Evolutionary conservation across 2,113 vertebrate genomes (phyloP).

Genomic region (Pseudolaguvia tuberculata): DNA sequence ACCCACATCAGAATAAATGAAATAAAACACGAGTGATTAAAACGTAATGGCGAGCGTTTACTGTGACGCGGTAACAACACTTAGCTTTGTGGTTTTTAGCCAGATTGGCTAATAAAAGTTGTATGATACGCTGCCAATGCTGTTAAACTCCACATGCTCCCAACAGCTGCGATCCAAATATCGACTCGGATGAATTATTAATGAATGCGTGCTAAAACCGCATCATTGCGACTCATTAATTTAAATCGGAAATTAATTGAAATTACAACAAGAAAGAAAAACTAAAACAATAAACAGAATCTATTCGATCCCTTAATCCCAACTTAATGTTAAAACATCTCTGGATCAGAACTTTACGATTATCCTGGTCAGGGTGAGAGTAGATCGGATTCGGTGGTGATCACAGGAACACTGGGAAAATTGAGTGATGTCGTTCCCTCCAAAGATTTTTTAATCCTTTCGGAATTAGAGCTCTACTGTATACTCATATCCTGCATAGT

Average conservation of each 20-base stretch:
- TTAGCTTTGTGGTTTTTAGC: slow-evolving; percentile 6
- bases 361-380: background rate
- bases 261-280: background rate
- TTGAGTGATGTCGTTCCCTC: too few relatives aligned
- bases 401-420: background rate
- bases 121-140: background rate
- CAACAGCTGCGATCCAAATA: background rate
- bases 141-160: background rate
- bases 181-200: slow-evolving; percentile 1
- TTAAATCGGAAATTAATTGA: background rate
- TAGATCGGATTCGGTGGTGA: background rate
- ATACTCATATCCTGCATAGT: too few relatives aligned
- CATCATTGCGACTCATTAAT: background rate
- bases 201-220: background rate
- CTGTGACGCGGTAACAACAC: background rate
- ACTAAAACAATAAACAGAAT: too few relatives aligned
- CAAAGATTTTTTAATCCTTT: too few relatives aligned
- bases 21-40: background rate
- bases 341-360: too few relatives aligned
- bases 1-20: background rate
- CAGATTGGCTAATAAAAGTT: slow-evolving; percentile 1
- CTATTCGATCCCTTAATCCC: too few relatives aligned
- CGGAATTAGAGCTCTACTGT: too few relatives aligned
- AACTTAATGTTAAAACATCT: too few relatives aligned
- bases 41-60: background rate